Conservation (phyloP, 2,888 invertebrate genomes). For the Euzetes globulus region DNA sequence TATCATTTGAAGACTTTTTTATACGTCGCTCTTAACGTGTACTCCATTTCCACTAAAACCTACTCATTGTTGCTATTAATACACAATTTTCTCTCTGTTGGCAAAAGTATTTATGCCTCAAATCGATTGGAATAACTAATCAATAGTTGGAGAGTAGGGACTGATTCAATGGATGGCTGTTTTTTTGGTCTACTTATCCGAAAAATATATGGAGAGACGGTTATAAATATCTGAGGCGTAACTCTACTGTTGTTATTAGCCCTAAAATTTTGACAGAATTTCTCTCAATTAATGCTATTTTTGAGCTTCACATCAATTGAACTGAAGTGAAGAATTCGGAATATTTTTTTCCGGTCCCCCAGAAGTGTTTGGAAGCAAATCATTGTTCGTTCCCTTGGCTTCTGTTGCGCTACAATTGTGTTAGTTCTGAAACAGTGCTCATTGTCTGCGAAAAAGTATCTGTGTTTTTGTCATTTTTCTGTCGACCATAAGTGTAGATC, state of each 20-base stretch:
- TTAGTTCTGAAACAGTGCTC: too few relatives aligned
- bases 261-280: constrained; percentile 8
- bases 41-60: not conserved
- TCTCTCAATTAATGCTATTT: not conserved
- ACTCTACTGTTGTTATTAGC: not conserved
- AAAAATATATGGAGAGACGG: not conserved
- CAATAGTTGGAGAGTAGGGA: not conserved
- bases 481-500: not conserved
- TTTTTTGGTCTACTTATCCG: constrained; percentile 8
- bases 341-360: too few relatives aligned
- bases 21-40: not conserved
- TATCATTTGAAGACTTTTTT: not conserved
- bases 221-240: not conserved
- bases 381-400: too few relatives aligned
- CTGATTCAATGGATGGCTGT: not conserved
- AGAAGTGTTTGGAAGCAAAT: too few relatives aligned
- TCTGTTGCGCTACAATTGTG: too few relatives aligned
- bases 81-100: not conserved
- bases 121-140: constrained; percentile 8
- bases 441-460: too few relatives aligned
- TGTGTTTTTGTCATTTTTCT: not conserved
- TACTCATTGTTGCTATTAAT: constrained; percentile 13
- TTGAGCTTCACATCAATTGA: too few relatives aligned
- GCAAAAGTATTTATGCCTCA: not conserved
- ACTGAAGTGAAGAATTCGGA: too few relatives aligned